Base-by-base conservation (phyloP, 2,113 vertebrate genomes). In the Raphicerus campestris region DNA sequence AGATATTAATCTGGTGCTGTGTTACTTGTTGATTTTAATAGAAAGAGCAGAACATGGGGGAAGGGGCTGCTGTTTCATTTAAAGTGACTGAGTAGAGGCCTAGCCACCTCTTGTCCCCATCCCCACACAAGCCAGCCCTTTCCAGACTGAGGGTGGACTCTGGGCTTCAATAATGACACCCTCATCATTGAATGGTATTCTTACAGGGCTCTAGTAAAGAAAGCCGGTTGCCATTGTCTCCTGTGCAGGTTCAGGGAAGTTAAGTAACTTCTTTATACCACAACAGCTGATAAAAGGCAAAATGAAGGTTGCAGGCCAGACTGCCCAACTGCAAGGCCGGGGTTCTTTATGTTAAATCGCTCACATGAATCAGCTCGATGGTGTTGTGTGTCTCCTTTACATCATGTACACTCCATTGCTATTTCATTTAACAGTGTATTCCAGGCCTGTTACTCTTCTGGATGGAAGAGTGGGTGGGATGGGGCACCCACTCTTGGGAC, bases 11-110 rank as follows among this genome's bases (percentile, higher is more conserved):
- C 87, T 60, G 92, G 58, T 75, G n/a, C 75, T 77, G 3, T 32
- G 51, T 84, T 60, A n/a, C 80, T 96, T 93, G 82, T 96, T 91
- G 86, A 73, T 95, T 95, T 97, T 93, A 94, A 90, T 39, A 93
- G 66, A 96, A 88, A 63, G 45, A 77, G 87, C 80, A 87, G 63
- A 77, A 51, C 66, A 82, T 13, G 6, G 58, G 55, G 86, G 84
- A 55, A 35, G 30, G 49, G 45, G 6, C n/a, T 45, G 2, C 81
- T 58, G 3, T 89, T 96, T 80, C 83, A 66, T 96, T 84, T 80
- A 9, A 11, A 88, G 85, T 47, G 81, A n/a, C 60, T 92, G 84
- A 92, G 55, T 28, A 66, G 39, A 30, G 91, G 85, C 42, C 49
- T 56, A 22, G 75, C 63, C 0, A 0, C 26, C 10, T 63, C 42